Evolutionary conservation across 1,140 invertebrate genomes (phyloP).

Genomic region (Eurosta solidaginis): DNA sequence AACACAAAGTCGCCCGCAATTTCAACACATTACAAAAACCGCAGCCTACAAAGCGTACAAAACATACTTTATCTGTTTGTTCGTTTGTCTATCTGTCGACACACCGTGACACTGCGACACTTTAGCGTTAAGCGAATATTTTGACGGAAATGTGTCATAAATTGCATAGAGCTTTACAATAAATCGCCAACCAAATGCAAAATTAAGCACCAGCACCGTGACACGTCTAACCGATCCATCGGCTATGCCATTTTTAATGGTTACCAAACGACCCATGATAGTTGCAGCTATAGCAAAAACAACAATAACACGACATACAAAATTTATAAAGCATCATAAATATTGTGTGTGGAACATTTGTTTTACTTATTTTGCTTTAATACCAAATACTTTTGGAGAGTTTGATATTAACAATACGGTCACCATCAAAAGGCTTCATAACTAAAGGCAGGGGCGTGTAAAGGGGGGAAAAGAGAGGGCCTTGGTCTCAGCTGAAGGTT

Average conservation of each 20-base stretch:
- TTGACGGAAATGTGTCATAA: conserved; percentile 58
- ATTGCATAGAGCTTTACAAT: conserved; percentile 47
- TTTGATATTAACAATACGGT: background rate
- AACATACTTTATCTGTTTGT: background rate
- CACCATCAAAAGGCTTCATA: no score
- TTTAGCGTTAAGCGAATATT: conserved; percentile 45
- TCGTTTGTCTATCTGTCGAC: background rate
- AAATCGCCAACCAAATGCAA: conserved; percentile 38
- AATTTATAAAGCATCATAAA: conserved; percentile 36
- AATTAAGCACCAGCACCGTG: conserved; percentile 20
- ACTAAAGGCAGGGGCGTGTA: no score
- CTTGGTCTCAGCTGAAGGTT: no score
- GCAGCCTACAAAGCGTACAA: background rate
- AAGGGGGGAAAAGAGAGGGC: no score
- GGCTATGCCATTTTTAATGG: conserved; percentile 24
- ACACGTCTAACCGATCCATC: background rate
- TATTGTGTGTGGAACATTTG: conserved; percentile 32
- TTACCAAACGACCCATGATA: conserved; percentile 1
- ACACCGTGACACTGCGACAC: conserved; percentile 22
- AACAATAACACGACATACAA: conserved; percentile 31
- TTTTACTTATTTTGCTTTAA: conserved; percentile 18
- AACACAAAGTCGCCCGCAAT: background rate
- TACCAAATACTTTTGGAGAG: background rate
- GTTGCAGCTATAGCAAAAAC: background rate
- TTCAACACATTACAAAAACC: background rate